A percentile compares a stretch with the other conserved stretches of the same genome.
Evolutionary conservation across 2,113 vertebrate genomes (phyloP).

Genomic region (Tapirus terrestris): DNA sequence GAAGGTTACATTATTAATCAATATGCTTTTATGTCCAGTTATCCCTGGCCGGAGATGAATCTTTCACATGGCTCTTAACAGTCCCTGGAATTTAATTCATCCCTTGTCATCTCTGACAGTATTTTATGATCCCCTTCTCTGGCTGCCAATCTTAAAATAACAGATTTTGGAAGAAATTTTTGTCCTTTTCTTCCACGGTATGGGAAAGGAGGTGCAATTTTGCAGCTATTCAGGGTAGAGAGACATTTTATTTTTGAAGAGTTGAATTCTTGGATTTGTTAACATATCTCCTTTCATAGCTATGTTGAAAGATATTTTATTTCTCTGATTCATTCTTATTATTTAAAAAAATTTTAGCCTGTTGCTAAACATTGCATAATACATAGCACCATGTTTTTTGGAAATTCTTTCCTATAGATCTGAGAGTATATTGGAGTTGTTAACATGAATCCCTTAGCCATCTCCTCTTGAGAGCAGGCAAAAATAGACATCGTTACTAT

Average conservation of each 20-base stretch:
- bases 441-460: neutral
- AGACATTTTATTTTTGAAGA: constrained; percentile 2
- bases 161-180: constrained; percentile 48
- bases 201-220: neutral
- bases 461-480: neutral
- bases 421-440: neutral
- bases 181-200: constrained; percentile 31
- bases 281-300: constrained; percentile 5
- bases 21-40: constrained; percentile 59
- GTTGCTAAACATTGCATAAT: neutral
- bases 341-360: neutral
- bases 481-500: neutral
- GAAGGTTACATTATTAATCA: constrained; percentile 66
- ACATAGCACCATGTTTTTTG: neutral
- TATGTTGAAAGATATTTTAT: constrained; percentile 40
- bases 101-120: constrained; percentile 60
- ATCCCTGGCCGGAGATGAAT: constrained; percentile 61
- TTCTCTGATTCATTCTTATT: constrained; percentile 23
- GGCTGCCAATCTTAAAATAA: constrained; percentile 68
- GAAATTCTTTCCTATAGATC: neutral
- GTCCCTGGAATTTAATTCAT: constrained; percentile 59
- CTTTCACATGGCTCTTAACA: constrained; percentile 61
- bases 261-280: constrained; percentile 41
- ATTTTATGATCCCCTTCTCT: constrained; percentile 40
- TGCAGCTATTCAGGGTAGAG: constrained; percentile 8